phyloP scores from a whole-genome alignment of 2,797 vertebrate genomes.

The Hafferia zeledoni region DNA sequence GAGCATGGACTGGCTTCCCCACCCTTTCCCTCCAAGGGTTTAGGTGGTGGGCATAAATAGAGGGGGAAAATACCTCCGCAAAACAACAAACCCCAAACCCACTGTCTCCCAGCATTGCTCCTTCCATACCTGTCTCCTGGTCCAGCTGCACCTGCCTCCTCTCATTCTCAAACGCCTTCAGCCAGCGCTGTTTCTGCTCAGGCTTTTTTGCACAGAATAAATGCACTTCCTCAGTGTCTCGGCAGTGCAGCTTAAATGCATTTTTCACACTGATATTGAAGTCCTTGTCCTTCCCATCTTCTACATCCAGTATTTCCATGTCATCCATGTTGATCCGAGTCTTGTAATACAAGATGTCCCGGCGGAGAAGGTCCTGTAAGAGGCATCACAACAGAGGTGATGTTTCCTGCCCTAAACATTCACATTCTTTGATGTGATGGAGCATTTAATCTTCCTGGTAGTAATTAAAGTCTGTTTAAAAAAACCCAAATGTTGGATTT shows the following conservation, averaged over 20 bases:
- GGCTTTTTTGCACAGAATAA: constrained; percentile 92
- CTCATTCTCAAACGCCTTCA: constrained; percentile 90
- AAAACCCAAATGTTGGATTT: background rate
- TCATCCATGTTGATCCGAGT: constrained; percentile 91
- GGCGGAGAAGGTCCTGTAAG: constrained; percentile 89
- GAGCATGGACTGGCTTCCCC: background rate
- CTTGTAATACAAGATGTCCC: constrained; percentile 95
- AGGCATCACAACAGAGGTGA: background rate
- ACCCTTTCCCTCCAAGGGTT: background rate
- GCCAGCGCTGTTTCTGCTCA: constrained; percentile 93
- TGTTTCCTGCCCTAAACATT: background rate
- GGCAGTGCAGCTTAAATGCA: constrained; percentile 85
- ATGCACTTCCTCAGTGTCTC: constrained; percentile 81
- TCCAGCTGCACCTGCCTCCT: constrained; percentile 90
- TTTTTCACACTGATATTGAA: constrained; percentile 92
- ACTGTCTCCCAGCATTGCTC: background rate
- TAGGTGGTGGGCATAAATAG: background rate
- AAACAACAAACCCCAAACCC: accelerated
- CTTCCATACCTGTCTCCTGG: constrained; percentile 86
- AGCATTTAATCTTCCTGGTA: background rate
- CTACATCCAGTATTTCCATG: constrained; percentile 89
- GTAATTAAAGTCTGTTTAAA: background rate
- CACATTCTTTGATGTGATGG: background rate
- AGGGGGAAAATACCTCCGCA: accelerated
- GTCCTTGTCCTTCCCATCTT: constrained; percentile 92